Evolutionary conservation across 2,888 invertebrate species (phyloP).

Genomic region (Phalera bucephala): DNA sequence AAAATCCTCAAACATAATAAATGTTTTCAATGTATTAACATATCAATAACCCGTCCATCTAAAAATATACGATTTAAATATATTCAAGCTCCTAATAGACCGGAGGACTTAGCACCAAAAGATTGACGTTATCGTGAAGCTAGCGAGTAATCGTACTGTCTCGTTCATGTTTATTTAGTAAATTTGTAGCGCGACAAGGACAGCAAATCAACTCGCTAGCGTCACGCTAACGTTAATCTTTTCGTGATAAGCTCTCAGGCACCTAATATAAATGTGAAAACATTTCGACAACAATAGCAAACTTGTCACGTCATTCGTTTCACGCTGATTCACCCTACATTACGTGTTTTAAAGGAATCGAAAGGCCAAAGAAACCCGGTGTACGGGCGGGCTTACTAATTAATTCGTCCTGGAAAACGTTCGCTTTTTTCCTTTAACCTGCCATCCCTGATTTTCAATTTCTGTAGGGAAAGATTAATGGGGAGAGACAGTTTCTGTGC

Average conservation of each 20-base stretch:
- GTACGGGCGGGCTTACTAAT: constrained; percentile 48
- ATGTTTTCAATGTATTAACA: neutral
- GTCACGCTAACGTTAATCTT: too few relatives aligned
- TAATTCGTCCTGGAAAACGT: constrained; percentile 57
- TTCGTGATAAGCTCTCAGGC: too few relatives aligned
- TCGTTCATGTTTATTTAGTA: too few relatives aligned
- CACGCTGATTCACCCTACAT: constrained; percentile 21
- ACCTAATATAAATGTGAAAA: constrained; percentile 2
- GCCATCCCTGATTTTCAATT: constrained; percentile 66
- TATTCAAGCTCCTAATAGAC: neutral
- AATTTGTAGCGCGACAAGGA: too few relatives aligned
- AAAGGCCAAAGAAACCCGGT: constrained; percentile 46
- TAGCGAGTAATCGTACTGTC: too few relatives aligned
- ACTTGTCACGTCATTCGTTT: constrained; percentile 19
- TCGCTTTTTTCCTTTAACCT: constrained; percentile 48
- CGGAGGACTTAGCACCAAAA: too few relatives aligned
- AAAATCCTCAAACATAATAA: too few relatives aligned
- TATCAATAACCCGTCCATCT: neutral
- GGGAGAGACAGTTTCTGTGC: constrained; percentile 43
- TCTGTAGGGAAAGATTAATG: constrained; percentile 63
- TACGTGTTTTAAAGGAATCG: constrained; percentile 26
- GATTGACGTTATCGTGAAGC: too few relatives aligned
- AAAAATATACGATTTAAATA: neutral
- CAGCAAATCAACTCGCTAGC: too few relatives aligned
- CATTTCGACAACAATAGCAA: constrained; percentile 10